Conservation (phyloP, 2,797 vertebrate species). For the Dermochelys coriacea region DNA sequence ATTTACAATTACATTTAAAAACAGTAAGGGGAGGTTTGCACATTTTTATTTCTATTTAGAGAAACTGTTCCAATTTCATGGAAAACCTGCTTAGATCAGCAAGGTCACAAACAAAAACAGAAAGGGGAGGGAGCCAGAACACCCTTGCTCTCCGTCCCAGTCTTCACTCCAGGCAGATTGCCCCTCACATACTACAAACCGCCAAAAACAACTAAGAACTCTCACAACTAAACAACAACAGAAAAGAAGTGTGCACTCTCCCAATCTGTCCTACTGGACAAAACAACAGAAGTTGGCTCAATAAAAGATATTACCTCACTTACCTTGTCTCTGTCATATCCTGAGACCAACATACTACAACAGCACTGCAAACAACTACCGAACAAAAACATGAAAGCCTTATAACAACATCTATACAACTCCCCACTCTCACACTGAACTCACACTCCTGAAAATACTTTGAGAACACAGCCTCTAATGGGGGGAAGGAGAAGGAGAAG, state of each 20-base stretch:
- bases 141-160: background rate
- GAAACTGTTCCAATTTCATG: background rate
- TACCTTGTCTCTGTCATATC: background rate
- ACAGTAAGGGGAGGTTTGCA: background rate
- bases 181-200: background rate
- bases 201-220: background rate
- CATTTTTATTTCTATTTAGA: background rate
- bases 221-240: background rate
- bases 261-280: background rate
- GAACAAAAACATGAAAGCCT: conserved; percentile 11
- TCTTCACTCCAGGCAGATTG: background rate
- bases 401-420: background rate
- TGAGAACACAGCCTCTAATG: background rate
- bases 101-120: background rate
- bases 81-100: background rate
- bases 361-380: background rate
- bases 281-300: background rate
- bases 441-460: background rate
- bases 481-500: background rate
- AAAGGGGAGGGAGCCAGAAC: background rate
- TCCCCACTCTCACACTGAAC: background rate
- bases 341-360: background rate
- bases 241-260: background rate
- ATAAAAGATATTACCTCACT: background rate
- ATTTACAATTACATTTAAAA: background rate